Percentiles rank a stretch among this genome's conserved stretches.
phyloP scores from a whole-genome alignment of 2,797 vertebrate species.

The Podarcis lilfordi region DNA sequence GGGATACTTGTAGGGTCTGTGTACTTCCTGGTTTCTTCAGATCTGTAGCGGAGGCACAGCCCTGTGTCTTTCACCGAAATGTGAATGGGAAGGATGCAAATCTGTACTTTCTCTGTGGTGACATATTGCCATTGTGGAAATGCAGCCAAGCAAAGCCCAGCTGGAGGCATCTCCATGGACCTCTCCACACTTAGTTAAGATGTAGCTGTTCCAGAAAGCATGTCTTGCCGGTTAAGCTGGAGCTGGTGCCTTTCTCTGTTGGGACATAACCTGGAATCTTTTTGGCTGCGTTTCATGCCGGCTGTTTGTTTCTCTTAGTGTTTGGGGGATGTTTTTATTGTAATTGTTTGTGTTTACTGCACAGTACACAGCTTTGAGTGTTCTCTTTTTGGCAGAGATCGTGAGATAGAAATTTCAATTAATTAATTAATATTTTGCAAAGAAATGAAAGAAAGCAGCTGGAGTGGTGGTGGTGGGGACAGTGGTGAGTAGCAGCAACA shows the following conservation, averaged over 20 bases:
- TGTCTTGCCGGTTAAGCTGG: not conserved
- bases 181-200: not conserved
- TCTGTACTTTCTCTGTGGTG: not conserved
- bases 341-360: not conserved
- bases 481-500: not conserved
- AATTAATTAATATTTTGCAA: constrained; percentile 5
- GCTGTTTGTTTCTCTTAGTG: not conserved
- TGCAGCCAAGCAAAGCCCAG: not conserved
- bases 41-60: not conserved
- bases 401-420: not conserved
- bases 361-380: not conserved
- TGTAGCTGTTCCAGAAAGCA: not conserved
- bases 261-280: not conserved
- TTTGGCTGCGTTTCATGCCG: not conserved
- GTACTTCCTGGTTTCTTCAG: no score
- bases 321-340: not conserved
- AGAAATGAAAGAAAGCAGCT: not conserved
- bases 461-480: no score
- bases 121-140: not conserved
- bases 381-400: not conserved
- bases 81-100: not conserved
- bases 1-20: no score
- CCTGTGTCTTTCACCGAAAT: not conserved
- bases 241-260: not conserved
- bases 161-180: not conserved